Percentiles rank a stretch among this genome's conserved stretches.
Conservation (phyloP, 2,888 invertebrate species). For the Plagodis pulveraria region DNA sequence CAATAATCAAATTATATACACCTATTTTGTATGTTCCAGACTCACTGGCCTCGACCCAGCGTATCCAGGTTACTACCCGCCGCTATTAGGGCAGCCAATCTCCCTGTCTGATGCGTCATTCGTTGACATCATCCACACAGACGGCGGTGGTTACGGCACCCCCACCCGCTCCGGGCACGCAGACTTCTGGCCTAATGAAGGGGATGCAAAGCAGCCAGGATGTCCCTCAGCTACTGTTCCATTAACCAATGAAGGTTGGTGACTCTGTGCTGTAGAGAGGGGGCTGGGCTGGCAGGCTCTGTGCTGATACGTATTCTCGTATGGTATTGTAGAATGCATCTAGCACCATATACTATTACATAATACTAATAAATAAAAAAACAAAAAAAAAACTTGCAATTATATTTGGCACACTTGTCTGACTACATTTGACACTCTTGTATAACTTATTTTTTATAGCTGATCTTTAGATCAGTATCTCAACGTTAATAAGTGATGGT, state of each 20-base stretch:
- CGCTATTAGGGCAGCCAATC: slow-evolving; percentile 52
- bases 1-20: neutral
- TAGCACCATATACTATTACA: too few species aligned
- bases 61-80: slow-evolving; percentile 70
- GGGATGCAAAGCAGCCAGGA: slow-evolving; percentile 75
- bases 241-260: slow-evolving; percentile 55
- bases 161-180: slow-evolving; percentile 56
- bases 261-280: neutral
- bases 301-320: too few species aligned
- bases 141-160: slow-evolving; percentile 69
- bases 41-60: slow-evolving; percentile 77
- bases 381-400: neutral
- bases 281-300: too few species aligned
- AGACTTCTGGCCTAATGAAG: slow-evolving; percentile 80
- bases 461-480: too few species aligned
- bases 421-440: too few species aligned
- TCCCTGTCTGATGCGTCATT: slow-evolving; percentile 62
- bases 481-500: too few species aligned
- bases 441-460: too few species aligned
- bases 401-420: too few species aligned
- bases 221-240: slow-evolving; percentile 59
- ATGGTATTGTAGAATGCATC: too few species aligned
- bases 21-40: slow-evolving; percentile 39
- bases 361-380: too few species aligned
- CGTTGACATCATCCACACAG: slow-evolving; percentile 81